Evolutionary conservation across 2,113 vertebrate species (phyloP), one percentile per base, ranked within the genome.

Genomic region (Theristicus caerulescens): DNA sequence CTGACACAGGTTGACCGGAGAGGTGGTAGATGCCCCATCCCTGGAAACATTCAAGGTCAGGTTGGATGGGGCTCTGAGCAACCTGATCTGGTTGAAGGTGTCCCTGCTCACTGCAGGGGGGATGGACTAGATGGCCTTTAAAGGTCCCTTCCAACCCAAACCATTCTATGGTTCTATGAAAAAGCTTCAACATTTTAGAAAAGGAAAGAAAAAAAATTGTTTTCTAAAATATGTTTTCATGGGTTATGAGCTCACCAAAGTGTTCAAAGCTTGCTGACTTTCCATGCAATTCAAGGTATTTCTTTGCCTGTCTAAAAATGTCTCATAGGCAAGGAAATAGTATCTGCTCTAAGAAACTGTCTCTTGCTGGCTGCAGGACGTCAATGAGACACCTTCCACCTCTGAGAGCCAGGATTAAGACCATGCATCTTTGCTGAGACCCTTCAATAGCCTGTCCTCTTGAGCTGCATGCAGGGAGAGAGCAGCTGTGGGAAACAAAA

Each of bases 311-410:
- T 40, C 57, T 79, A 52, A 78, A 93, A 73, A 26, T 5, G 6
- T 54, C 34, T 81, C 31, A 34, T 2, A 57, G 61, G 26, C 65
- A 59, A 58, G 36, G 52, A 95, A 82, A 84, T 38, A 74, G 71
- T 13, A 32, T 64, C 59, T 74, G 36, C 65, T 20, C 12, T 61
- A 27, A 80, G 61, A 55, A 76, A 52, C 24, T 19, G 16, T 8
- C 29, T 74, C 22, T 62, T 2, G 0, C 36, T 71, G 64, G 32
- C 54, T 86, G 38, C 29, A 62, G 42, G 59, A 70, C 0, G 0
- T 22, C 59, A 52, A 44, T 7, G 21, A 81, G 42, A 82, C 47
- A 54, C 55, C 19, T 86, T 73, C 47, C 21, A 34, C 20, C 29
- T 59, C 64, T 64, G 25, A 82, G 44, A 49, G 52, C 22, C 1